Percentiles rank a stretch among this genome's conserved stretches.
These are phyloP conservation scores for Prunella himalayana DNA, from an alignment of 2,113 vertebrate species.

Conservation along the genomic window DNA sequence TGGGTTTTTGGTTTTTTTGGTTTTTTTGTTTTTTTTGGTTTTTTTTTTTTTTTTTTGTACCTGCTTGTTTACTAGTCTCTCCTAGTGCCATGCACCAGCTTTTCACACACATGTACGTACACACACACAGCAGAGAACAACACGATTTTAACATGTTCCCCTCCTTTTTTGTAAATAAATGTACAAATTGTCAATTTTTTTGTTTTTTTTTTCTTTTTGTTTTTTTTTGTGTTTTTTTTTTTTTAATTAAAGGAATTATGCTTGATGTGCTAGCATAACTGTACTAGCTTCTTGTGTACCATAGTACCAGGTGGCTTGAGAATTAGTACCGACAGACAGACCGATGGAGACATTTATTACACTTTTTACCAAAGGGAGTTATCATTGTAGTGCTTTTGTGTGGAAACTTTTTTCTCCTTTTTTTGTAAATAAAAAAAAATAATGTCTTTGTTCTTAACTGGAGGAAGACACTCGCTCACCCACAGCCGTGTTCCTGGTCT, in stretches of 20 bases:
- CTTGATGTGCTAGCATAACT: constrained; percentile 80
- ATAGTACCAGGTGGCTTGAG: constrained; percentile 75
- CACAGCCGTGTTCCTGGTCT: constrained; percentile 52
- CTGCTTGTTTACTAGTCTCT: constrained; percentile 78
- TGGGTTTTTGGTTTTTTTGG: neutral
- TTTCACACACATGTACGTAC: constrained; percentile 55
- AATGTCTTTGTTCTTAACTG: constrained; percentile 75
- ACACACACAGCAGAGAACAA: constrained; percentile 47
- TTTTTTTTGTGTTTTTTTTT: neutral
- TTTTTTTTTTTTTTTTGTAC: constrained; percentile 49
- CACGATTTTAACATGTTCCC: constrained; percentile 71
- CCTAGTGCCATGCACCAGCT: constrained; percentile 80
- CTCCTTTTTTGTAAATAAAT: constrained; percentile 76
- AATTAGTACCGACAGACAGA: constrained; percentile 73
- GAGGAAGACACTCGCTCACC: constrained; percentile 62
- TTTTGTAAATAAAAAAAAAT: constrained; percentile 71
- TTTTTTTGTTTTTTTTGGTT: constrained; percentile 16
- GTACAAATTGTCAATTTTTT: constrained; percentile 78
- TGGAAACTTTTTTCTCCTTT: constrained; percentile 70
- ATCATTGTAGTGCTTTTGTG: constrained; percentile 79
- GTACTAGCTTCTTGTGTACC: constrained; percentile 79
- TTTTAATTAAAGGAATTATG: constrained; percentile 78
- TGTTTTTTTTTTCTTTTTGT: neutral
- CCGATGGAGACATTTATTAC: constrained; percentile 72
- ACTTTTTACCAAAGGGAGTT: constrained; percentile 84